These are phyloP conservation scores for Craniophora ligustri DNA, from an alignment of 2,888 invertebrate species.

Conservation along the genomic window DNA sequence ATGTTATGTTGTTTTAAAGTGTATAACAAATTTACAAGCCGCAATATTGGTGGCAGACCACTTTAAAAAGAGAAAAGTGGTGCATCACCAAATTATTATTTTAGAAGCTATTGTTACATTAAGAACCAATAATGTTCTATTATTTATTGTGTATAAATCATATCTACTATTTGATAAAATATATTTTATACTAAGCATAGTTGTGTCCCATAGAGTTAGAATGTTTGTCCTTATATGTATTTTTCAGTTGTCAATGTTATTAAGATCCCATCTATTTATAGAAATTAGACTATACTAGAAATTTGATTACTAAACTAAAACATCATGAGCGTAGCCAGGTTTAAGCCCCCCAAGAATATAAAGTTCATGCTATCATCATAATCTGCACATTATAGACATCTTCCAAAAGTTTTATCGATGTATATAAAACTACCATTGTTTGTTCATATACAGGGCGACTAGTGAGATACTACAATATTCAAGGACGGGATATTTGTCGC, in stretches of 20 bases:
- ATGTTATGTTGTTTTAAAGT: not conserved
- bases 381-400: too few relatives aligned
- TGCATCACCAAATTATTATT: too few relatives aligned
- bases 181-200: not conserved
- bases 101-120: not conserved
- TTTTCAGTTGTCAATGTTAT: too few relatives aligned
- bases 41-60: too few relatives aligned
- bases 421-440: too few relatives aligned
- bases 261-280: constrained; percentile 1
- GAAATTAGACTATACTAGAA: constrained; percentile 3
- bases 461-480: too few relatives aligned
- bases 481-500: too few relatives aligned
- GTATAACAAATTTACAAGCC: too few relatives aligned
- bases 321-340: constrained; percentile 6
- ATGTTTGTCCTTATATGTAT: not conserved
- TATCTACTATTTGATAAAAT: not conserved
- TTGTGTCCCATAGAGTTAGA: not conserved
- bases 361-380: too few relatives aligned
- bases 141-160: not conserved
- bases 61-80: too few relatives aligned
- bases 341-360: not conserved
- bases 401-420: too few relatives aligned
- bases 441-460: too few relatives aligned
- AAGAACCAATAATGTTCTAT: not conserved
- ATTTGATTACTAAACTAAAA: not conserved